Percentiles rank a stretch among this genome's conserved stretches.
These are phyloP conservation scores for Odontothrips loti DNA, from an alignment of 2,888 invertebrate species.

Conservation along the genomic window DNA sequence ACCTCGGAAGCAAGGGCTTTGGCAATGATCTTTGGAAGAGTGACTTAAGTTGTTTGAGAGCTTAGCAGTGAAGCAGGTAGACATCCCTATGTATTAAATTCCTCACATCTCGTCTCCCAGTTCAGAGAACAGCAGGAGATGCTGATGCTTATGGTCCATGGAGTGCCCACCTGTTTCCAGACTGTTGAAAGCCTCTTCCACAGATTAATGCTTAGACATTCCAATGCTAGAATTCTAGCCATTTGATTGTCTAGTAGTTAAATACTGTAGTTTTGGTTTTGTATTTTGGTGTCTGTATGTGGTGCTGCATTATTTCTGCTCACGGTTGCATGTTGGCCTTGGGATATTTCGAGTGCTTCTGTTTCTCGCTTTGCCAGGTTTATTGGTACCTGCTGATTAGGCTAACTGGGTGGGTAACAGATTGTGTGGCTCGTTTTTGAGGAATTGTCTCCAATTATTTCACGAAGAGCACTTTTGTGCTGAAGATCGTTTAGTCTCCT, in stretches of 20 bases:
- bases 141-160: too few relatives aligned
- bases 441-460: not conserved
- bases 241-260: not conserved
- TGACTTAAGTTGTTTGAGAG: too few relatives aligned
- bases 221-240: not conserved
- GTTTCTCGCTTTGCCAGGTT: not conserved
- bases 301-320: not conserved
- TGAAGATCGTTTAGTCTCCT: not conserved
- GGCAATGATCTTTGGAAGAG: too few relatives aligned
- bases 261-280: not conserved
- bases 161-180: too few relatives aligned
- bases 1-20: too few relatives aligned
- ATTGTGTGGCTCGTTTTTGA: not conserved
- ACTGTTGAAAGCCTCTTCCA: too few relatives aligned
- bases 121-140: too few relatives aligned
- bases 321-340: not conserved
- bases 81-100: not conserved
- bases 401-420: not conserved
- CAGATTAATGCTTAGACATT: not conserved
- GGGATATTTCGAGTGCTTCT: not conserved
- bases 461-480: not conserved
- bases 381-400: not conserved
- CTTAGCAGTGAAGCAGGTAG: too few relatives aligned
- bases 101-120: too few relatives aligned
- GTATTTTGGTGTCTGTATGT: constrained; percentile 4